Evolutionary conservation across 2,797 vertebrate genomes (phyloP), one percentile per base, ranked within the genome.

Genomic region (Spinibarbus caldwelli): DNA sequence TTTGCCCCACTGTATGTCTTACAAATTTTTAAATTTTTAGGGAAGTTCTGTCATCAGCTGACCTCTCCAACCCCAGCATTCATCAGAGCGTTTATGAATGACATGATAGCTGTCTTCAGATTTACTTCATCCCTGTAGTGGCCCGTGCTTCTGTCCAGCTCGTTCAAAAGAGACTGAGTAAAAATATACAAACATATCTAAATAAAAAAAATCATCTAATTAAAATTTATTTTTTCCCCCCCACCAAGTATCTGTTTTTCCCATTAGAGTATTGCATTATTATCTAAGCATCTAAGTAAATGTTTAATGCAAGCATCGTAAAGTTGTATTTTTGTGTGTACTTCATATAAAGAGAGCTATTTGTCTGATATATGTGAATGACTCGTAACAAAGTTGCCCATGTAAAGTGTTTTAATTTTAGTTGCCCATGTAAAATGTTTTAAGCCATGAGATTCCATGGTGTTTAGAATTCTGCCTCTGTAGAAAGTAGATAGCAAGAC

Each of bases 71-170:
- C 97, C 49, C 98, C 98, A 34, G 98, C 98, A 6, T 98, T 99
- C 85, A 99, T 96, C 88, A 99, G 95, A 1, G 98, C 98, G 0
- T 99, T 99, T 92, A 99, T 99, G 92, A 99, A 99, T 87, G 98
- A 99, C 97, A 99, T 99, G 90, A 99, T 99, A 91, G 98, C 98
- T 0, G 98, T 99, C 94, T 99, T 99, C 88, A 99, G 92, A 91
- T 96, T 99, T 87, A 99, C 98, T 93, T 99, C 98, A 31, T 99
- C 98, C 86, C 97, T 93, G 90, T 99, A 99, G 86, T 95, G 96
- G 5, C 98, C 98, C 80, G 97, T 95, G 82, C 97, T 98, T 88
- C 94, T 94, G 92, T 99, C 98, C 77, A 99, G 92, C 91, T 99
- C 98, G 0, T 98, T 97, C 91, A 99, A 91, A 91, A 99, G 91